Evolutionary conservation across 1,140 invertebrate genomes (phyloP), one percentile per base, ranked within the genome.

Genomic region (Apis cerana): DNA sequence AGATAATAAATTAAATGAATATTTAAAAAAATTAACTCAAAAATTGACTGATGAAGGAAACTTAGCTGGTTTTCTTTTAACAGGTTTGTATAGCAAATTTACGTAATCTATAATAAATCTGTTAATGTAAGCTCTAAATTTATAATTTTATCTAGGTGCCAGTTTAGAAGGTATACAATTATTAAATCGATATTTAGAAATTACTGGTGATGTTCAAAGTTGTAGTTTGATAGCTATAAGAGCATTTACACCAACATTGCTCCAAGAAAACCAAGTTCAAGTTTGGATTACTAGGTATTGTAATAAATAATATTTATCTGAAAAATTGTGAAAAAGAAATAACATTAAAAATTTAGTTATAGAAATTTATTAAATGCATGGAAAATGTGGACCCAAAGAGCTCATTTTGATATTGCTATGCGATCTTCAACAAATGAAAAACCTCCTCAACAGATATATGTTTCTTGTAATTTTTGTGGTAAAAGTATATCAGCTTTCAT

Each of bases 391-490:
- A 96, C 96, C 87, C 95, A 97, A 90, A 94, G 97, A 87, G 97
- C 97, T 0, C 95, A 96, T 69, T 95, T 95, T 89, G 97, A 98
- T 92, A 97, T 97, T 64, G 95, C 95, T 56, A 95, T 97, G 91
- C 96, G 96, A 89, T 93, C 94, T 10, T 95, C 95, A 56, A 96
- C 95, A 12, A 94, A 94, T 15, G 95, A 96, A 68, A 96, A 95
- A 90, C 95, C 96, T 27, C 95, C 95, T 0, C 96, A 97, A 79
- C 97, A 98, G 90, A 97, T 99, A 72, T 98, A 97, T 91, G 96
- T 99, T 50, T 97, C 97, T 11, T 99, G 98, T 94, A 98, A 98
- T 91, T 99, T 98, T 94, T 99, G 98, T 95, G 97, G 98, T 8
- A 99, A 99, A 94, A 97, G 97, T 84, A 97, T 99, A 80, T 97